These are phyloP conservation scores for Drosophila seguyi DNA, from an alignment of 1,140 invertebrate genomes.

Conservation along the genomic window DNA sequence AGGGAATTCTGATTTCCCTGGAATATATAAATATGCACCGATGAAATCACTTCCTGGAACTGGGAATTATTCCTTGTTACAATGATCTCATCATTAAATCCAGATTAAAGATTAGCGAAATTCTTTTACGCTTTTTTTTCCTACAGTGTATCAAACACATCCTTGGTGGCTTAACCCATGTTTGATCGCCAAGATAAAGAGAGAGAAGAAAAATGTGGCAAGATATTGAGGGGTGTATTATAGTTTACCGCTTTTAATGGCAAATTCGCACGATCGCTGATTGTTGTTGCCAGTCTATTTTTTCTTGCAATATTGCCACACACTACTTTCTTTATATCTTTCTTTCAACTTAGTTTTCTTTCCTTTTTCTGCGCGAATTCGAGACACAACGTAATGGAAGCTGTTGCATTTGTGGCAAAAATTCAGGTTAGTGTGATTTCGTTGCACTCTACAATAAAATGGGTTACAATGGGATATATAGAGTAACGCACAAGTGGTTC, in stretches of 20 bases:
- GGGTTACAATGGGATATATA: constrained; percentile 59
- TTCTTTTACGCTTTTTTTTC: background rate
- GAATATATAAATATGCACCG: background rate
- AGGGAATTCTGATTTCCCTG: background rate
- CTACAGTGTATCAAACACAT: constrained; percentile 3
- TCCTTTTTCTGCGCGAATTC: constrained; percentile 45
- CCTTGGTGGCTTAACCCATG: constrained; percentile 7
- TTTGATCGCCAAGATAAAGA: constrained; percentile 3
- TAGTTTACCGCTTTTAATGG: constrained; percentile 47
- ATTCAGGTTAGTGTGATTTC: constrained; percentile 82
- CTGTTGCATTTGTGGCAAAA: constrained; percentile 73
- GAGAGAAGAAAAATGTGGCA: background rate
- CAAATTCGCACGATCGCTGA: constrained; percentile 59
- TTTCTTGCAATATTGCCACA: constrained; percentile 28
- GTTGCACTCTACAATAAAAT: constrained; percentile 66
- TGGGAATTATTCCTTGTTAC: background rate
- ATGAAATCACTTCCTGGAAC: constrained; percentile 12
- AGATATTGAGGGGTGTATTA: constrained; percentile 14
- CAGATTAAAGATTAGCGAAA: background rate
- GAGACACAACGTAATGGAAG: constrained; percentile 64
- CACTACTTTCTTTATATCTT: constrained; percentile 40
- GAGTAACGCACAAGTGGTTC: constrained; percentile 64
- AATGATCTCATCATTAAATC: constrained; percentile 16
- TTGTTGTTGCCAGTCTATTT: constrained; percentile 34
- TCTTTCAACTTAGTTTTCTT: constrained; percentile 29